phyloP scores from a whole-genome alignment of 2,888 invertebrate genomes.

The Meta bourneti region DNA sequence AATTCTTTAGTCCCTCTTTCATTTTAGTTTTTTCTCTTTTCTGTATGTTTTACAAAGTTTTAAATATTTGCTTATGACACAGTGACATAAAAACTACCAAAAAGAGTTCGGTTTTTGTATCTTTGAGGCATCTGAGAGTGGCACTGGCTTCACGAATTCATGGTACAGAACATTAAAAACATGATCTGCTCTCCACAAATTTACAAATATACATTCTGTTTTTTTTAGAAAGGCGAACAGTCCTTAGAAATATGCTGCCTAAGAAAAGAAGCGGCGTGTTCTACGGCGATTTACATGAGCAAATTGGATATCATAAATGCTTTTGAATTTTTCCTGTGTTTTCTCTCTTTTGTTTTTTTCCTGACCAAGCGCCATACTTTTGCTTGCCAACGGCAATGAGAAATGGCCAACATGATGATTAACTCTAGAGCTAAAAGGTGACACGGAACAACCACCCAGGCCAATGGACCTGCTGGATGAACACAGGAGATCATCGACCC shows the following conservation, averaged over 20 bases:
- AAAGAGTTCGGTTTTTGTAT: slow-evolving; percentile 31
- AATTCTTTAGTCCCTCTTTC: slow-evolving; percentile 38
- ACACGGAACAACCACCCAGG: slow-evolving; percentile 59
- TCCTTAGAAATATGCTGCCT: slow-evolving; percentile 65
- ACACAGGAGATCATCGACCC: slow-evolving; percentile 61
- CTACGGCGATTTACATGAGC: slow-evolving; percentile 76
- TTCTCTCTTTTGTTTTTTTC: neutral
- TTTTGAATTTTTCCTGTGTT: slow-evolving; percentile 13
- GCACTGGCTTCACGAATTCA: slow-evolving; percentile 68
- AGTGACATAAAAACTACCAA: slow-evolving; percentile 62
- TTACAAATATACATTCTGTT: slow-evolving; percentile 74
- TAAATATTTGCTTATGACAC: slow-evolving; percentile 43
- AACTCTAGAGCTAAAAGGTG: slow-evolving; percentile 73
- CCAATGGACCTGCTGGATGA: slow-evolving; percentile 69
- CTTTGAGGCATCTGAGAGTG: slow-evolving; percentile 50
- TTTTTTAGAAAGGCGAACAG: slow-evolving; percentile 66
- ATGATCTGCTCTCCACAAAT: slow-evolving; percentile 52
- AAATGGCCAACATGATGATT: slow-evolving; percentile 74
- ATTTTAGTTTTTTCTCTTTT: slow-evolving; percentile 27
- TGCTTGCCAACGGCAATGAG: slow-evolving; percentile 65
- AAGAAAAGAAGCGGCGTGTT: slow-evolving; percentile 71
- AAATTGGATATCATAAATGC: slow-evolving; percentile 55
- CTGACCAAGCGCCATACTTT: slow-evolving; percentile 69
- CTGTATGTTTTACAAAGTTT: slow-evolving; percentile 55
- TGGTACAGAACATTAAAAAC: slow-evolving; percentile 71